Evolutionary conservation across 2,888 invertebrate genomes (phyloP).

Genomic region (Phyllotreta cruciferae): DNA sequence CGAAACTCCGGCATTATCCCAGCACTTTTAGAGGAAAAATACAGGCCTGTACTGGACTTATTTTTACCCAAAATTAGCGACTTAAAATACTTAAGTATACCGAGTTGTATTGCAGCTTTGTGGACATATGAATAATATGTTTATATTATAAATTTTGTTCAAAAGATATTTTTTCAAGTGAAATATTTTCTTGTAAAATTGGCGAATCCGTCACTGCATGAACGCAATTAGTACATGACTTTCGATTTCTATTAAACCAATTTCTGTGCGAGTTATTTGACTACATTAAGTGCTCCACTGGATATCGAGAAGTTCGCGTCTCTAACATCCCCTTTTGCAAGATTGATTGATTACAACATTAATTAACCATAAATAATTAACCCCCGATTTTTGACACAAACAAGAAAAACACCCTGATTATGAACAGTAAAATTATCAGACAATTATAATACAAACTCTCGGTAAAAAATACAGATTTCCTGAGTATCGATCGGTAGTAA

Average conservation of each 20-base stretch:
- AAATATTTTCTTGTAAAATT: too few species aligned
- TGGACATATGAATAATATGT: too few species aligned
- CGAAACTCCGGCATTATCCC: constrained; percentile 25
- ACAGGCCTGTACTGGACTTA: neutral
- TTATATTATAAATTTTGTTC: too few species aligned
- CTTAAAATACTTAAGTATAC: too few species aligned
- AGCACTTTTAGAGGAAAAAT: constrained; percentile 12
- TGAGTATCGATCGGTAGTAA: too few species aligned
- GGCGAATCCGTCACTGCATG: constrained; percentile 39
- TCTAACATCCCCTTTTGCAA: constrained; percentile 18
- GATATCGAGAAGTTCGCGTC: constrained; percentile 37
- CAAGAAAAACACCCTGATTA: too few species aligned
- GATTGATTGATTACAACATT: constrained; percentile 16
- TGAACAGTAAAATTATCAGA: too few species aligned
- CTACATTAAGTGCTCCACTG: constrained; percentile 53
- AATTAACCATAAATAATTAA: neutral
- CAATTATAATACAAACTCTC: too few species aligned
- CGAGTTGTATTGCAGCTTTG: too few species aligned
- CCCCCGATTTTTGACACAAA: too few species aligned
- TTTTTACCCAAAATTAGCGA: neutral
- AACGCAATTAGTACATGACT: constrained; percentile 57
- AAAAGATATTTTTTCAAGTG: too few species aligned
- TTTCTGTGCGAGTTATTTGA: constrained; percentile 53
- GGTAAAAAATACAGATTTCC: too few species aligned
- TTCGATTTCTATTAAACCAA: constrained; percentile 56